Evolutionary conservation across 2,113 vertebrate species (phyloP), one percentile per base, ranked within the genome.

Genomic region (Ia io): DNA sequence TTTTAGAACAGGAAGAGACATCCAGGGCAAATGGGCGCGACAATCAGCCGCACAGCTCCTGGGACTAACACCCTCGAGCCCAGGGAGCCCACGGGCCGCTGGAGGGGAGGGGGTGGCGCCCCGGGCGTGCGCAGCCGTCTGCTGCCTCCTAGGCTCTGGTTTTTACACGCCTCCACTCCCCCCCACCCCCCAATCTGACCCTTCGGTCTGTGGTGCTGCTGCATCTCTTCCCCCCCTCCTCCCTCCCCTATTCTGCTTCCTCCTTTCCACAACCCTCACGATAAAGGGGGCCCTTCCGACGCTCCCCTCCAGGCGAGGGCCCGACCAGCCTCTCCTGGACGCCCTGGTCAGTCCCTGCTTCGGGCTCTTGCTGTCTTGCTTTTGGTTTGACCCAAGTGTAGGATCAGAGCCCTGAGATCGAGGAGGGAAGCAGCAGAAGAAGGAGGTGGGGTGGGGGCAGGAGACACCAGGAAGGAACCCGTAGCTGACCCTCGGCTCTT

Each of bases 1-100:
- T 97, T 80, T 76, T 40, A 93, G 93, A 91, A 89, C 37, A 77
- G 78, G 93, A 85, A 71, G 82, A 94, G 95, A 70, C 53, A 77
- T 56, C 91, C 11, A 82, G 85, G 5, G 49, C 84, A 44, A 73
- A 44, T 2, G 23, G 44, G 35, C 87, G 28, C 1, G 0, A 42
- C 70, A 35, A n/a, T 93, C 51, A 9, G 61, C 42, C 13, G 10
- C 51, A 20, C 49, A 9, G 18, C 90, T 63, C 63, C 2, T 1
- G 10, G n/a, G 37, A 74, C 30, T 1, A 42, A 74, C 49, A 65
- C 40, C 40, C 59, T 61, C 2, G 67, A 76, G 35, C 30, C 87
- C 2, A 4, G 65, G 0, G 11, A 32, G 87, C 37, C 84, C 61
- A 9, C 1, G 63, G 84, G 14, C 56, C 69, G 5, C 65, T 10